Conservation (phyloP, 2,888 invertebrate genomes). For the Nebria salina region DNA sequence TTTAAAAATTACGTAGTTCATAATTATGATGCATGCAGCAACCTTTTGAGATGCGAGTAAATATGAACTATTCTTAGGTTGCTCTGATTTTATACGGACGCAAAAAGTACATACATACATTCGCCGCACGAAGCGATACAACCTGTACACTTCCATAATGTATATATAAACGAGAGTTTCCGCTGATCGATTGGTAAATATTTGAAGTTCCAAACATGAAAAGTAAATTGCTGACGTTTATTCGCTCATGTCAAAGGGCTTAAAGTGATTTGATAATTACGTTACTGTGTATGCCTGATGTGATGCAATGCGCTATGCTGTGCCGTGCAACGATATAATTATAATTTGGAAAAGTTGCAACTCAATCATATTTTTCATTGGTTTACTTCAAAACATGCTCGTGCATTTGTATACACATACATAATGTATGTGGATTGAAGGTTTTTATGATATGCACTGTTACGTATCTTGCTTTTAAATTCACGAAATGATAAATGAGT, state of each 20-base stretch:
- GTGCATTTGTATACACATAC: not conserved
- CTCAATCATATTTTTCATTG: not conserved
- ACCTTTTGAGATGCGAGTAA: not conserved
- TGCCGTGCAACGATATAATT: not conserved
- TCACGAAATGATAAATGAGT: conserved; percentile 34
- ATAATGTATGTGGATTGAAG: not conserved
- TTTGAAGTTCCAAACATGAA: conserved; percentile 32
- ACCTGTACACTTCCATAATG: conserved; percentile 35
- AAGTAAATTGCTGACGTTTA: conserved; percentile 29
- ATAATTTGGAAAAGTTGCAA: not conserved
- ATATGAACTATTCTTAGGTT: not conserved
- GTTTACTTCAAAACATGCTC: not conserved
- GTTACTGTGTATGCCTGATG: not conserved
- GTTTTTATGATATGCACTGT: too few species aligned
- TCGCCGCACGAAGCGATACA: conserved; percentile 13
- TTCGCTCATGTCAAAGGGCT: not conserved
- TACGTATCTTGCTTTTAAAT: conserved; percentile 22
- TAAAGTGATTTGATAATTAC: conserved; percentile 13
- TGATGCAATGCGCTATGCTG: not conserved
- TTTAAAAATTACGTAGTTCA: too few species aligned
- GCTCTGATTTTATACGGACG: not conserved
- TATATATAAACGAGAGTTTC: conserved; percentile 32
- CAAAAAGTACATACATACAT: not conserved
- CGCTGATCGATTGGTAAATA: conserved; percentile 38
- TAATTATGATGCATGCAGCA: too few species aligned